These are phyloP conservation scores for Sycophila texana DNA, from an alignment of 2,888 invertebrate species.

Conservation along the genomic window DNA sequence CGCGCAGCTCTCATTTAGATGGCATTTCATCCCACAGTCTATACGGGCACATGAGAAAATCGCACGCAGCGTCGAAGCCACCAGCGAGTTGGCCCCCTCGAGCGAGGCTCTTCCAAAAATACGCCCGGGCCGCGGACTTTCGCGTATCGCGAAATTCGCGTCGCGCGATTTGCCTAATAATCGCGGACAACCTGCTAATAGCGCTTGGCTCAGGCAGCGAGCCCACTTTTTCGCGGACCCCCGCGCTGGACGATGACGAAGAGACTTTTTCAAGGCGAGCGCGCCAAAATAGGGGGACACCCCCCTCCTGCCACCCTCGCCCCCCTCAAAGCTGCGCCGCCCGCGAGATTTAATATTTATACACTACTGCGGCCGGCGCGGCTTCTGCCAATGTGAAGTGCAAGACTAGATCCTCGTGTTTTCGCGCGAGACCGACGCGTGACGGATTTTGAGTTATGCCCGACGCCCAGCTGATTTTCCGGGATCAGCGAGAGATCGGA, in stretches of 20 bases:
- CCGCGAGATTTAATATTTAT: constrained; percentile 60
- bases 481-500: not conserved
- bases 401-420: constrained; percentile 1
- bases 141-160: not conserved
- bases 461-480: not conserved
- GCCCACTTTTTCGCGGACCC: constrained; percentile 60
- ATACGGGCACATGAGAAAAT: not conserved
- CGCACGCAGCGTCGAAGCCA: not conserved
- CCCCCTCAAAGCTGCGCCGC: constrained; percentile 21
- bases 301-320: constrained; percentile 7
- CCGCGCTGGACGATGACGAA: constrained; percentile 61
- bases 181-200: constrained; percentile 53
- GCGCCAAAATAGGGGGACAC: constrained; percentile 61
- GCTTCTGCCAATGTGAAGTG: constrained; percentile 56
- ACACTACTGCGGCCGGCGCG: not conserved
- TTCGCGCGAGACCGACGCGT: not conserved
- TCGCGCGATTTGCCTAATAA: constrained; percentile 46
- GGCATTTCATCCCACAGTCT: no score
- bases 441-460: not conserved
- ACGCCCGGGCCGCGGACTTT: constrained; percentile 1
- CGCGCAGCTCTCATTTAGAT: no score
- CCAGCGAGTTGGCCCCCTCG: not conserved
- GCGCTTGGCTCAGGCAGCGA: constrained; percentile 56
- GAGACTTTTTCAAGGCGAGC: constrained; percentile 63
- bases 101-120: constrained; percentile 1